These are phyloP conservation scores for Epinephelus malabaricus DNA, from an alignment of 2,797 vertebrate species.

Conservation along the genomic window DNA sequence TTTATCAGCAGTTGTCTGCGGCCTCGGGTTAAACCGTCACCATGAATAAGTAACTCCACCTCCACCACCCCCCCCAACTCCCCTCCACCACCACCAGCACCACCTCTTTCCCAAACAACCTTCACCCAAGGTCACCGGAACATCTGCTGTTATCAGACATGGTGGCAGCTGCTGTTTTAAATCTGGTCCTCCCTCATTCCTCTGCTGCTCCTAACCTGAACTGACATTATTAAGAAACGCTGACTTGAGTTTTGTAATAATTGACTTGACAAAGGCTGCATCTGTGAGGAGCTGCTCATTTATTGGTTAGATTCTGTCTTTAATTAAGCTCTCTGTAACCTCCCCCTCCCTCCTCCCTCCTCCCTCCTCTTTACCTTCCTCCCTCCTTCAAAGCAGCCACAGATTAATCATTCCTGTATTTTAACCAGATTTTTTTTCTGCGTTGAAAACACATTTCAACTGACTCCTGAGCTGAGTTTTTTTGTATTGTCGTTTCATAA, in stretches of 20 bases:
- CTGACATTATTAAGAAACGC: slow-evolving; percentile 13
- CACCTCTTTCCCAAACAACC: slow-evolving; percentile 54
- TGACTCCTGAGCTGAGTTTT: background rate
- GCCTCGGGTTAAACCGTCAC: slow-evolving; percentile 60
- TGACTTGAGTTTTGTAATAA: slow-evolving; percentile 2
- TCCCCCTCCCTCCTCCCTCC: too few species aligned
- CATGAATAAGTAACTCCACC: slow-evolving; percentile 20
- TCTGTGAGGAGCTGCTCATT: slow-evolving; percentile 3
- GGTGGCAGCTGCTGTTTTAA: slow-evolving; percentile 45
- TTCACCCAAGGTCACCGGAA: slow-evolving; percentile 78
- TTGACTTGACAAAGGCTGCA: background rate
- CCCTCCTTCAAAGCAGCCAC: background rate
- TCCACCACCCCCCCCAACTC: background rate
- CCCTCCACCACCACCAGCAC: background rate
- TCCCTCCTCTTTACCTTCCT: background rate
- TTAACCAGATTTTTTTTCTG: background rate
- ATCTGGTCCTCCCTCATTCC: background rate
- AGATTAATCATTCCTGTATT: slow-evolving; percentile 20
- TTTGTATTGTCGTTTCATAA: background rate
- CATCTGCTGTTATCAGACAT: slow-evolving; percentile 55
- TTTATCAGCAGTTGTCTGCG: slow-evolving; percentile 55
- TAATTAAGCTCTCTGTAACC: slow-evolving; percentile 5
- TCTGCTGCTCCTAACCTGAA: slow-evolving; percentile 2
- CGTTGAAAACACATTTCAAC: slow-evolving; percentile 17
- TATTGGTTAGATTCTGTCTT: background rate